phyloP scores from a whole-genome alignment of 2,797 vertebrate species.

The Florisuga fusca region DNA sequence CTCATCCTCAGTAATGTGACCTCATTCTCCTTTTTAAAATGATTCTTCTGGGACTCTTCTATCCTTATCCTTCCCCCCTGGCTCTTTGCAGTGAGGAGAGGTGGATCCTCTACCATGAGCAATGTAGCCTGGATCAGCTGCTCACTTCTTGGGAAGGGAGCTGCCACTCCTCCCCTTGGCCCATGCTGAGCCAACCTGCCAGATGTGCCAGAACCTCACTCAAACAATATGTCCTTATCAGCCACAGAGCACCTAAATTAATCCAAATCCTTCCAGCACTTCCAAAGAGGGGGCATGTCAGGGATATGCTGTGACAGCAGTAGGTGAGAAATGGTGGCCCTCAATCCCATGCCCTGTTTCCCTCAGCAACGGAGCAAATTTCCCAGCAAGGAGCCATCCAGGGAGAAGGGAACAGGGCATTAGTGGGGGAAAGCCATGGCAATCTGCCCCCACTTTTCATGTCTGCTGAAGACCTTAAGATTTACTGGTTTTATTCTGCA shows the following conservation, averaged over 20 bases:
- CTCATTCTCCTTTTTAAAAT: slow-evolving; percentile 62
- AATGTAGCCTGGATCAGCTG: background rate
- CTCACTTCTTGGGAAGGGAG: background rate
- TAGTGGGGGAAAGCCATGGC: background rate
- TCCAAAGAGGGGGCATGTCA: background rate
- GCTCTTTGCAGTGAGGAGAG: background rate
- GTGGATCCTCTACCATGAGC: background rate
- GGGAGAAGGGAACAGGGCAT: background rate
- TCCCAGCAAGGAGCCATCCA: background rate
- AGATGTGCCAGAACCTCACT: background rate
- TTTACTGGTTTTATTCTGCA: background rate
- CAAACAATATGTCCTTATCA: background rate
- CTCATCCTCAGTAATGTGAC: slow-evolving; percentile 70
- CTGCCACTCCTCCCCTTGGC: background rate
- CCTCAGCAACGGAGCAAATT: background rate
- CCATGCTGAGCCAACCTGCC: background rate
- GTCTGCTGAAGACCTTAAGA: background rate
- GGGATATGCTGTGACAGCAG: background rate
- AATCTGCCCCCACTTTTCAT: background rate
- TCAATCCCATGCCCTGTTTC: background rate
- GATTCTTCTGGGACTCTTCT: slow-evolving; percentile 36
- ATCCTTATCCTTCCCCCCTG: background rate
- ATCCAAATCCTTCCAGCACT: background rate
- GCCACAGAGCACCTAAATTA: background rate
- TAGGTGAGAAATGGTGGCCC: background rate